phyloP scores from a whole-genome alignment of 2,888 invertebrate genomes.

The Ellobium chinense region DNA sequence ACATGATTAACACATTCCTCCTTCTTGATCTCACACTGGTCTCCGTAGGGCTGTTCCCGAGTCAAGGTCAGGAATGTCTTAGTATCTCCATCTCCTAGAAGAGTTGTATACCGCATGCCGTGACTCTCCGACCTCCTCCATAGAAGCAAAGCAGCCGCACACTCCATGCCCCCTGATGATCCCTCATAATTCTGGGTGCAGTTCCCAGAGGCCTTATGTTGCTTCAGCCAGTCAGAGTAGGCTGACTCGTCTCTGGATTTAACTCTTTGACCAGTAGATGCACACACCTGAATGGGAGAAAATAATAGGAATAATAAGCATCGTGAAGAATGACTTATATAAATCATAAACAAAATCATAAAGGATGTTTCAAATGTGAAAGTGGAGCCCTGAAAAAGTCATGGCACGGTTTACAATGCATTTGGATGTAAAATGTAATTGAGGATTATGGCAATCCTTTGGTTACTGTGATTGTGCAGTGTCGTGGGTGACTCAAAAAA shows the following conservation, averaged over 20 bases:
- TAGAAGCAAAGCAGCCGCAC: neutral
- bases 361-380: neutral
- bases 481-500: neutral
- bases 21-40: neutral
- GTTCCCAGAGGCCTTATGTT: neutral
- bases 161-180: neutral
- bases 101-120: neutral
- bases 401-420: neutral
- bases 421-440: neutral
- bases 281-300: neutral
- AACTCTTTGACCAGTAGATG: neutral
- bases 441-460: neutral
- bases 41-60: neutral
- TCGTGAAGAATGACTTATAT: neutral
- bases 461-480: neutral
- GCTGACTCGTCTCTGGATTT: neutral
- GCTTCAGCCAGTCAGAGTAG: neutral
- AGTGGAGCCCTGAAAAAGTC: too few species aligned
- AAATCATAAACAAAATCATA: neutral
- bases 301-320: neutral
- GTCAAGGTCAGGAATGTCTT: slow-evolving; percentile 12
- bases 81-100: slow-evolving; percentile 25
- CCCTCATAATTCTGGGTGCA: slow-evolving; percentile 8
- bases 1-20: slow-evolving; percentile 37
- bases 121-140: neutral